phyloP scores from a whole-genome alignment of 2,888 invertebrate genomes.

The Caenorhabditis angaria region DNA sequence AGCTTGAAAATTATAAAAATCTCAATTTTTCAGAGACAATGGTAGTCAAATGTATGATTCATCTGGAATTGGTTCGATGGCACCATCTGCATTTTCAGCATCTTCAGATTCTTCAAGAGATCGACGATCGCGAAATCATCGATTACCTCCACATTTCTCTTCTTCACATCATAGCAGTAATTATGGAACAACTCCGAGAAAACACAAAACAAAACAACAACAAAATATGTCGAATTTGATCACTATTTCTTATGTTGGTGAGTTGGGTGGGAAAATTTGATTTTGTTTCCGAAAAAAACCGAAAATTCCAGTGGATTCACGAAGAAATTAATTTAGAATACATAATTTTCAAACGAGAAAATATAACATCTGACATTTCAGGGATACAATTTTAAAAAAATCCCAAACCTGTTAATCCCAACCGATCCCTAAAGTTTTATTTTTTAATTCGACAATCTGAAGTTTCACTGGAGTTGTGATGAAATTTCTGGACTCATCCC shows the following conservation, averaged over 20 bases:
- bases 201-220: constrained; percentile 18
- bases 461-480: no score
- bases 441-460: no score
- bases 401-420: no score
- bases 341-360: no score
- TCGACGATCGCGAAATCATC: constrained; percentile 10
- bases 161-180: neutral
- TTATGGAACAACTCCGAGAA: constrained; percentile 19
- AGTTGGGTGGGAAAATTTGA: neutral
- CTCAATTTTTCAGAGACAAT: neutral
- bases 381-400: no score
- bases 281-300: neutral
- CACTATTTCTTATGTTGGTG: constrained; percentile 40
- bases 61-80: constrained; percentile 52
- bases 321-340: no score
- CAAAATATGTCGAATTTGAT: constrained; percentile 32
- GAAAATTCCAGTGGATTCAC: neutral
- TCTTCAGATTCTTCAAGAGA: constrained; percentile 16
- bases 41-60: constrained; percentile 46
- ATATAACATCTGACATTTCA: no score
- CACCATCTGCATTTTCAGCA: constrained; percentile 48
- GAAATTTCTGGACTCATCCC: no score
- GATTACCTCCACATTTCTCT: neutral
- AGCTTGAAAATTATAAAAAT: no score
- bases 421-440: no score